phyloP scores from a whole-genome alignment of 2,888 invertebrate genomes.

The Andricus curvator region DNA sequence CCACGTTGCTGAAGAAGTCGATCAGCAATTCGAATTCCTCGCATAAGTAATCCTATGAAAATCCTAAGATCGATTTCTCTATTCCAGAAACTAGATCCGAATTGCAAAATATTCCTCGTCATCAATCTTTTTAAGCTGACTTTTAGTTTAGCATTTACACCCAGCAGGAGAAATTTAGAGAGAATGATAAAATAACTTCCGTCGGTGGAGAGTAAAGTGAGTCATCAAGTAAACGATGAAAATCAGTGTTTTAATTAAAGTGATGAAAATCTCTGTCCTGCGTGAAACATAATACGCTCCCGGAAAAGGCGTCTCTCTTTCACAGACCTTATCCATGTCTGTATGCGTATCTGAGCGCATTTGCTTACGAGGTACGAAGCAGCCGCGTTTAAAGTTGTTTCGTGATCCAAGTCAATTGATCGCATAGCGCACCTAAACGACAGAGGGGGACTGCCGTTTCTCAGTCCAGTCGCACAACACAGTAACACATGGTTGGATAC shows the following conservation, averaged over 20 bases:
- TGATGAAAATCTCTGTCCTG: conserved; percentile 36
- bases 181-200: conserved; percentile 17
- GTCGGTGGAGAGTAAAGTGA: conserved; percentile 6
- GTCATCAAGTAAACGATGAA: conserved; percentile 35
- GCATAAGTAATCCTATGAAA: conserved; percentile 17
- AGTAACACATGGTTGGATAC: not conserved
- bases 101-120: not conserved
- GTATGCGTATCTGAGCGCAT: not conserved
- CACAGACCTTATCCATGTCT: not conserved
- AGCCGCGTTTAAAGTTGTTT: conserved; percentile 18
- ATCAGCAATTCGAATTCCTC: conserved; percentile 33
- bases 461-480: not conserved
- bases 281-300: conserved; percentile 31
- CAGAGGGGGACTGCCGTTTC: conserved; percentile 39
- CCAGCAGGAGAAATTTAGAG: conserved; percentile 31
- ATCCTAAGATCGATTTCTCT: conserved; percentile 26
- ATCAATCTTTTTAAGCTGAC: conserved; percentile 11
- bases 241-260: conserved; percentile 39
- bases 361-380: conserved; percentile 6
- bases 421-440: conserved; percentile 29
- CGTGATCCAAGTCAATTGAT: conserved; percentile 45
- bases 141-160: conserved; percentile 27
- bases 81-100: not conserved
- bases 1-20: conserved; percentile 8
- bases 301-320: conserved; percentile 33